Evolutionary conservation across 2,888 invertebrate species (phyloP), one percentile per base, ranked within the genome.

Genomic region (Ypsolopha scabrella): DNA sequence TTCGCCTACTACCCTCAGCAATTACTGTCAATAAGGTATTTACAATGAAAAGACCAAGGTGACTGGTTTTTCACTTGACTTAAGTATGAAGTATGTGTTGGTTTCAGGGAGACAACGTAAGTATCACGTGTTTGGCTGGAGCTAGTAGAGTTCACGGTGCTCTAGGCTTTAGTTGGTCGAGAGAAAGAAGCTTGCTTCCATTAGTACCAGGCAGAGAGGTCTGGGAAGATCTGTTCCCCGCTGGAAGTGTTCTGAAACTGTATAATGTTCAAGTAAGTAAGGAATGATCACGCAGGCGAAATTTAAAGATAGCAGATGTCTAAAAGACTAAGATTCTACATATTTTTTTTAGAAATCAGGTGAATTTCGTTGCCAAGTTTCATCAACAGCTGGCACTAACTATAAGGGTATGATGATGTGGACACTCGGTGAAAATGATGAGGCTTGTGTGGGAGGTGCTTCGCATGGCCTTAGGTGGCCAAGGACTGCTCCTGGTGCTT

Each of bases 181-280:
- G 93, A 59, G 94, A 94, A 65, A 90, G 91, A 52, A 90, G 90
- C 9, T 78, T 95, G 10, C 88, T 95, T 24, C 92, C 92, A 46
- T 88, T 94, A 54, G 89, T 89, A 51, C 92, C 93, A 0, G 92
- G 91, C 7, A 88, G 88, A 11, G 93, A 93, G 63, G 92, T 93
- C 60, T 94, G 94, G 91, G 95, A 95, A 68, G 94, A 95, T 64
- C 83, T 95, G 33, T 93, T 91, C 70, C 95, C 94, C 0, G 91
- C 93, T 53, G 95, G 95, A 7, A 94, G 93, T 63, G 92, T 95
- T 52, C 80, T 95, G 6, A 93, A 93, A 67, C 90, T 95, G 35
- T 91, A 90, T 60, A 92, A 92, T 60, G 90, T 93, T 45, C 93
- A 93, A 87, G 93, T 93, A 74, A 67, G 70, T 56, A 38, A 37